Evolutionary conservation across 1,140 invertebrate species (phyloP).

Genomic region (Odontomachus brunneus): DNA sequence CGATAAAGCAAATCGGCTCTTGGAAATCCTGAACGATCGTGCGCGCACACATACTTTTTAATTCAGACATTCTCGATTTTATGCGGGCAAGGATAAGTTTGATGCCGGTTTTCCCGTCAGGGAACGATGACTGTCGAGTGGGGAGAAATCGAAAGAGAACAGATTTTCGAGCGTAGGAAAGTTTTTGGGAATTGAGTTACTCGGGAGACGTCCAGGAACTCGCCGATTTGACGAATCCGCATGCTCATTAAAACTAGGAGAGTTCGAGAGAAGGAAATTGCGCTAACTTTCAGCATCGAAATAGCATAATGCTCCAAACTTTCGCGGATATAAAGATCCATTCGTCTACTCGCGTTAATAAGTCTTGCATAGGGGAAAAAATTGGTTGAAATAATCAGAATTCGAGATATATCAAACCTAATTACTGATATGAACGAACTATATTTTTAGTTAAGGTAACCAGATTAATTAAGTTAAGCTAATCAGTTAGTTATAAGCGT

Average conservation of each 20-base stretch:
- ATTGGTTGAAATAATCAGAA: no score
- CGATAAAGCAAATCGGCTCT: constrained; percentile 6
- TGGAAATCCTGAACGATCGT: constrained; percentile 22
- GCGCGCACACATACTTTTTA: constrained; percentile 9
- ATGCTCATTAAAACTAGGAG: constrained; percentile 36
- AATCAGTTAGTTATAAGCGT: no score
- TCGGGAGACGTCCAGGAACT: constrained; percentile 29
- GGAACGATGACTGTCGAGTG: constrained; percentile 37
- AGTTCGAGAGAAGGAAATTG: no score
- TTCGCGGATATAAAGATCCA: constrained; percentile 1
- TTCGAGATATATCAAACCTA: no score
- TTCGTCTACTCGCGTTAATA: no score
- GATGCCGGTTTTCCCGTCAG: constrained; percentile 22
- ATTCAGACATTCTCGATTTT: constrained; percentile 29
- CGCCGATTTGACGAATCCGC: constrained; percentile 14
- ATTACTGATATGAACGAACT: no score
- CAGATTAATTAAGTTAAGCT: no score
- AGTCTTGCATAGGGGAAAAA: no score
- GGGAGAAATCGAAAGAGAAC: constrained; percentile 41
- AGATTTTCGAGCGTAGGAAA: constrained; percentile 22
- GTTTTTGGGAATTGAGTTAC: constrained; percentile 40
- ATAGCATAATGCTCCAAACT: background rate
- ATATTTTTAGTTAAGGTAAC: no score
- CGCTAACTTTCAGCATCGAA: background rate
- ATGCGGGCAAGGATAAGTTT: constrained; percentile 42